phyloP scores from a whole-genome alignment of 2,113 vertebrate genomes.

The Laterallus jamaicensis region DNA sequence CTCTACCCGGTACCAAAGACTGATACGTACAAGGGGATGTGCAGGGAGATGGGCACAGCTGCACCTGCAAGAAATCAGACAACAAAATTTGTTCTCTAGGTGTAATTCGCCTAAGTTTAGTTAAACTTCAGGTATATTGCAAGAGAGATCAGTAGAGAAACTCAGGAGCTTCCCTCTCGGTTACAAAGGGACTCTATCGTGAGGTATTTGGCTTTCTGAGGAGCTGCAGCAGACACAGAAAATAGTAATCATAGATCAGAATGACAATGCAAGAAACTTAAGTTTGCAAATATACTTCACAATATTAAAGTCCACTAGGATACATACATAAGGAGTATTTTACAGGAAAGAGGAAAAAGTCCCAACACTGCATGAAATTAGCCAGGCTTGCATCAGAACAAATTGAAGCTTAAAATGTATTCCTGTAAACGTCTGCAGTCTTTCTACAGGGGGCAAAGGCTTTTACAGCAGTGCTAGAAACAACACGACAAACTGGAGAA shows the following conservation, averaged over 20 bases:
- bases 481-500: not conserved
- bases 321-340: not conserved
- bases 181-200: not conserved
- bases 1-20: not conserved
- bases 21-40: not conserved
- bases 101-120: not conserved
- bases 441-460: not conserved
- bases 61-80: not conserved
- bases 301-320: not conserved
- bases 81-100: not conserved
- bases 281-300: not conserved
- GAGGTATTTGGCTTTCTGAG: not conserved
- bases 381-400: not conserved
- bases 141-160: not conserved
- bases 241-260: not conserved
- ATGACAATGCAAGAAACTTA: not conserved
- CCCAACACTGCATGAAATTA: not conserved
- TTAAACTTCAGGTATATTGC: not conserved
- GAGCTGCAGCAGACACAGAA: not conserved
- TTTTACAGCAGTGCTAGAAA: not conserved
- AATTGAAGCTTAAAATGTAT: not conserved
- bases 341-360: not conserved
- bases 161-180: not conserved
- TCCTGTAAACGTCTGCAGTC: not conserved
- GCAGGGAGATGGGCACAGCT: not conserved